phyloP scores from a whole-genome alignment of 2,113 vertebrate genomes.

The Calypte anna region DNA sequence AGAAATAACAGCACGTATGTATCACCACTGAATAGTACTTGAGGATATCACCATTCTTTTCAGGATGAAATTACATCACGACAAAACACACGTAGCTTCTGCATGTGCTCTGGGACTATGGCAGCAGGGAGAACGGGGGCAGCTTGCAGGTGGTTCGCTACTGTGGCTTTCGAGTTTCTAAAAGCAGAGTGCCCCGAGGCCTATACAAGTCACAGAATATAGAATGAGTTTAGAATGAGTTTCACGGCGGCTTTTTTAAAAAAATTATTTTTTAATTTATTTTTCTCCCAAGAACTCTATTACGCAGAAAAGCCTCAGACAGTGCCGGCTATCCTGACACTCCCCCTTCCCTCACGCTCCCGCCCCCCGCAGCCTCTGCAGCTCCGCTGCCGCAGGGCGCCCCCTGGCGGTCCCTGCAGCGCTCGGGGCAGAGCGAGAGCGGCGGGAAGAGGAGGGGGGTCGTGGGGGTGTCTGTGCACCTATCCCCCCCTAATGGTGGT shows the following conservation, averaged over 20 bases:
- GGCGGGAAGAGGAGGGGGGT: no score
- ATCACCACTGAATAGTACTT: background rate
- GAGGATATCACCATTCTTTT: background rate
- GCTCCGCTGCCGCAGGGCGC: background rate
- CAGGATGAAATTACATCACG: background rate
- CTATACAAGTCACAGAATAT: background rate
- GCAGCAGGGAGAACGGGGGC: background rate
- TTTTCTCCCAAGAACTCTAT: background rate
- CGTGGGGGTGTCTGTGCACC: no score
- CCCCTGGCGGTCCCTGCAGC: background rate
- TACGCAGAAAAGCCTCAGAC: no score
- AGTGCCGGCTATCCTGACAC: accelerated
- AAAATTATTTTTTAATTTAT: background rate
- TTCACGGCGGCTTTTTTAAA: no score
- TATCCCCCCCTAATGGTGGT: no score
- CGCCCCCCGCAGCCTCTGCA: no score
- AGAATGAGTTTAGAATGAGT: no score
- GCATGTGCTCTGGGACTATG: background rate
- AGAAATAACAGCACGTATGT: background rate
- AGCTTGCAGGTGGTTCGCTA: background rate
- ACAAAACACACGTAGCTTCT: background rate
- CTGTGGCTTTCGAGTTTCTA: background rate
- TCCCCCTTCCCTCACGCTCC: background rate
- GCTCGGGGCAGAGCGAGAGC: no score
- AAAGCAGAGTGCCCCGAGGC: background rate